Base-by-base conservation (phyloP, 2,888 invertebrate species). In the Halocaridina rubra region DNA sequence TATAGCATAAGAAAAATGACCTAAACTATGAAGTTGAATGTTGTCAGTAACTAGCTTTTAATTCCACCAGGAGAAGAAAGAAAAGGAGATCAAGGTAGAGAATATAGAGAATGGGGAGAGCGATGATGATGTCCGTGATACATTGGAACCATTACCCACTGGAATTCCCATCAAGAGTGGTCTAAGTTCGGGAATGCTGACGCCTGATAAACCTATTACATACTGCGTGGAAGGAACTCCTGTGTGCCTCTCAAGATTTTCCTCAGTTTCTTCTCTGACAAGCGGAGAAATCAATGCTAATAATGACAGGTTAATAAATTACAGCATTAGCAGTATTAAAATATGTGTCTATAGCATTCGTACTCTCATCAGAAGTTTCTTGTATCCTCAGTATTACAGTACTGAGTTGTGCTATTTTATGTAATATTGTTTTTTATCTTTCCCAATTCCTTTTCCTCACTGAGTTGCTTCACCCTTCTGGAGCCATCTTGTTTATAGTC, bases 221-320 rank as follows among this genome's bases (percentile, higher is more conserved):
- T 95, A 93, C 90, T 92, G 93, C 24, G 93, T 94, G 13, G 95
- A 95, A 90, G 94, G 93, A 84, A 94, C 94, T 74, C 94, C 94
- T 0, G 93, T 93, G 88, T 93, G 93, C 88, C 93, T 94, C 90
- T 95, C 94, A 0, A 91, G 93, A 33, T 92, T 93, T 86, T 94
- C 94, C 4, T 94, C 94, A 67, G 91, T 95, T 29, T 94, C 94
- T 88, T 87, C 87, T 33, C 69, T 87, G 8, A 81, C 87, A 27
- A 87, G 87, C 59, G 87, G 85, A 29, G 87, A 85, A 39, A 87
- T 85, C 67, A 84, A 85, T 75, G 87, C 81, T 27, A 79, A 78
- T 39, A 82, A 82, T 64, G 80, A 82, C 24, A 85, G 84, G 87
- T 85, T 29, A 78, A 53, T 13, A 7, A 7, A n/a, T n/a, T n/a